A percentile compares a stretch with the other conserved stretches of the same genome.
These are phyloP conservation scores for Watsonalla binaria DNA, from an alignment of 2,888 invertebrate species.

Conservation along the genomic window DNA sequence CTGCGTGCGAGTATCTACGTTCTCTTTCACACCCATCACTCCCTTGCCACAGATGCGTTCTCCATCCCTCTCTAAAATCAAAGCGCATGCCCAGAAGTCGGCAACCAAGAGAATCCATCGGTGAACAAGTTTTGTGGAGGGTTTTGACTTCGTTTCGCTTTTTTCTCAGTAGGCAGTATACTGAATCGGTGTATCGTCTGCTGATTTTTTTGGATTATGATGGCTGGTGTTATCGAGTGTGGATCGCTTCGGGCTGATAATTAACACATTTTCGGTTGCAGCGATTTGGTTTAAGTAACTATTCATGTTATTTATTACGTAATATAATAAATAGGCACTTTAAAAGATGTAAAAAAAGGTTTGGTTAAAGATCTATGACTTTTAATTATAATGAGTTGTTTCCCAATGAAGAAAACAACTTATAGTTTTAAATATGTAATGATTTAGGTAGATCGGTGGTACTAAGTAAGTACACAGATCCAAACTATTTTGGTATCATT, in stretches of 20 bases:
- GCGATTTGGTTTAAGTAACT: conserved; percentile 33
- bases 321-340: too few species aligned
- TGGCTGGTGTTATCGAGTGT: conserved; percentile 57
- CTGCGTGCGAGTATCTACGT: conserved; percentile 59
- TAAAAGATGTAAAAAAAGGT: too few species aligned
- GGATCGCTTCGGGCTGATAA: conserved; percentile 56
- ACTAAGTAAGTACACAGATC: too few species aligned
- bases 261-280: conserved; percentile 53
- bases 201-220: conserved; percentile 63
- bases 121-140: conserved; percentile 70
- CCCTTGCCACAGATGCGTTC: conserved; percentile 8
- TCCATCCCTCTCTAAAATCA: conserved; percentile 29
- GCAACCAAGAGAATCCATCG: conserved; percentile 56
- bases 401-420: too few species aligned
- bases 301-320: conserved; percentile 7
- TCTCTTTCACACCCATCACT: conserved; percentile 33
- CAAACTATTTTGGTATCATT: too few species aligned
- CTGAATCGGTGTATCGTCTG: conserved; percentile 46
- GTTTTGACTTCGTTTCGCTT: conserved; percentile 63
- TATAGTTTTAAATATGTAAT: too few species aligned
- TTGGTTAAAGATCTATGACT: too few species aligned
- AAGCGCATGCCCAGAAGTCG: conserved; percentile 68
- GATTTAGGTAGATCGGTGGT: too few species aligned
- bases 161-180: conserved; percentile 58
- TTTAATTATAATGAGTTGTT: too few species aligned